Evolutionary conservation across 2,797 vertebrate species (phyloP).

Genomic region (Cryptoblepharus egeriae): DNA sequence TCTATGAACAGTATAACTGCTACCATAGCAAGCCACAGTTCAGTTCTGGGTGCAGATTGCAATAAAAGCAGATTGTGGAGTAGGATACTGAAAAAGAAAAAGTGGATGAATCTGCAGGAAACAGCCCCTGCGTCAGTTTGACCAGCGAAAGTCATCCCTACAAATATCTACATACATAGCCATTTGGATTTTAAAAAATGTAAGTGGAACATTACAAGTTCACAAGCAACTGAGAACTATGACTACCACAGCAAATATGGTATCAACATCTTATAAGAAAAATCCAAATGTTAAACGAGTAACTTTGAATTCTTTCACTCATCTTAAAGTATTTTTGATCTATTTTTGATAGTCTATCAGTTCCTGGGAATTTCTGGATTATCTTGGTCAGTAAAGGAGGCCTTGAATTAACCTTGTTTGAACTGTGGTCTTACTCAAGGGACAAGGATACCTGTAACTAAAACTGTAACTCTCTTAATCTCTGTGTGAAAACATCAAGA

Average conservation of each 20-base stretch:
- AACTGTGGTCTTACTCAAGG: slow-evolving; percentile 8
- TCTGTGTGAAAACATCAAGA: slow-evolving; percentile 33
- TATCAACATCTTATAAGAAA: background rate
- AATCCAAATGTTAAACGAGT: background rate
- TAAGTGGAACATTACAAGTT: background rate
- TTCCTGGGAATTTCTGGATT: slow-evolving; percentile 6
- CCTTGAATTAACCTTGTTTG: background rate
- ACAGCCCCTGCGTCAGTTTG: background rate
- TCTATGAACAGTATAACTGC: background rate
- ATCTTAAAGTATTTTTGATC: background rate
- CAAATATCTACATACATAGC: background rate
- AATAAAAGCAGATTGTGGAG: background rate
- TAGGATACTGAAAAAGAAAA: background rate
- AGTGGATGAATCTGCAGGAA: background rate
- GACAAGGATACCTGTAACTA: slow-evolving; percentile 3
- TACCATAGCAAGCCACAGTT: background rate
- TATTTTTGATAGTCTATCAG: background rate
- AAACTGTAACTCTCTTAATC: slow-evolving; percentile 29
- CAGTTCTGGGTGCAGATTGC: background rate
- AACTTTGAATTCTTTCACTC: background rate
- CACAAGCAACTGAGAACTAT: background rate
- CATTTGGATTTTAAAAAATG: background rate
- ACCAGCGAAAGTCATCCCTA: background rate
- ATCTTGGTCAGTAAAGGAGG: background rate
- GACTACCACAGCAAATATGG: background rate